These are phyloP conservation scores for Martes flavigula DNA, from an alignment of 2,797 vertebrate genomes.

Conservation along the genomic window DNA sequence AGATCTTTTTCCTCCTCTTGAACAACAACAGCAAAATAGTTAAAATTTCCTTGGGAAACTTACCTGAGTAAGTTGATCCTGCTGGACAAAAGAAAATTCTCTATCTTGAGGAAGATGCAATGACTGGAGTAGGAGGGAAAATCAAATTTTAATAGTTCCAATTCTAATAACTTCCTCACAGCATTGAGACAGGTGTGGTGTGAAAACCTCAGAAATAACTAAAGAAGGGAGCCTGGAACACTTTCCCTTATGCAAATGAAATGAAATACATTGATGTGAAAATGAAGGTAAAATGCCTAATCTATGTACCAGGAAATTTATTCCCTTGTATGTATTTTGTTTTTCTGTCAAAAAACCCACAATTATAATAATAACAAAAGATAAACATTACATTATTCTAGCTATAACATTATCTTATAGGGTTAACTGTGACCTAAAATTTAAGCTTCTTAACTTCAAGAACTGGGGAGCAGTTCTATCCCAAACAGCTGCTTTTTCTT, in stretches of 20 bases:
- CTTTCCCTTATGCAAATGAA: background rate
- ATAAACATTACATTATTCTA: background rate
- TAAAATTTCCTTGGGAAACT: constrained; percentile 61
- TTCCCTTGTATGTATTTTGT: background rate
- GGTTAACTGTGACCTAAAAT: background rate
- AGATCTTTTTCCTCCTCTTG: constrained; percentile 26
- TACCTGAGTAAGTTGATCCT: constrained; percentile 63
- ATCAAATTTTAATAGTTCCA: constrained; percentile 48
- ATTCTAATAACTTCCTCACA: constrained; percentile 47
- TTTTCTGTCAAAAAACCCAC: background rate
- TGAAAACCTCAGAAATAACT: background rate
- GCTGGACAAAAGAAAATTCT: constrained; percentile 41
- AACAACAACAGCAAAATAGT: constrained; percentile 29
- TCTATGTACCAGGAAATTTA: background rate
- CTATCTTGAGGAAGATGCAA: constrained; percentile 56
- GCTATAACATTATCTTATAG: background rate
- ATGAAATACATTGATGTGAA: background rate
- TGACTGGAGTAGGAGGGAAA: constrained; percentile 3
- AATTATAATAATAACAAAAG: background rate
- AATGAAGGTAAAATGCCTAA: background rate
- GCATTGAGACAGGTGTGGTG: constrained; percentile 26
- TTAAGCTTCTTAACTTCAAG: background rate
- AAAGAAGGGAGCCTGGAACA: background rate
- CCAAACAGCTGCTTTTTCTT: background rate
- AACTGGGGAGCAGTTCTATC: background rate